Base-by-base conservation (phyloP, 2,888 invertebrate species). In the Ophion ellenae region DNA sequence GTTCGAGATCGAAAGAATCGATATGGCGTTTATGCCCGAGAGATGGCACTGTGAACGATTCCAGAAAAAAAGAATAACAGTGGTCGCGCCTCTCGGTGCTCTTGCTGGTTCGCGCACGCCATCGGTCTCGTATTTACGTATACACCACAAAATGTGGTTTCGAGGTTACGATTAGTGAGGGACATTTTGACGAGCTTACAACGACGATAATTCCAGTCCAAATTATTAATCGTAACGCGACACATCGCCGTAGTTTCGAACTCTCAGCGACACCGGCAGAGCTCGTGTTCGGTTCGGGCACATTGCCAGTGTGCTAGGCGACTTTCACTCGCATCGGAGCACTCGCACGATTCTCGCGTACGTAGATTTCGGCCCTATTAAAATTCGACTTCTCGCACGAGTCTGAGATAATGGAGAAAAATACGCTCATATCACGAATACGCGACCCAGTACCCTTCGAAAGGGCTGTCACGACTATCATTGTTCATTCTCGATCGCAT, bases 231-330 rank as follows among this genome's bases (percentile, higher is more conserved):
- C 36, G 20, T 36, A 69, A 47, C 10, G 64, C 47, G 28, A 40
- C 10, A 40, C 45, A 24, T 61, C 9, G 57, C 36, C 32, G 20
- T 36, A 79, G 70, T 61, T 63, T 53, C 47, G 47, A 77, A 67
- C 71, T 78, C 28, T 71, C 24, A 47, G 71, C 45, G 73, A 67
- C 66, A 47, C 76, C 63, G 71, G 74, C 17, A 45, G n/a, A 28
- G 61, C 59, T 74, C 78, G 53, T 81, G 57, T 74, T 73, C 70
- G n/a, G 14, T 17, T 80, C 20, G 80, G 84, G 76, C 84, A 84
- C 59, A 36, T 70, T 53, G 80, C 80, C 80, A 81, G 76, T 74
- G 73, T 40, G 71, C 11, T 20, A 17, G 20, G 53, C 64, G 45
- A 71, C 63, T 77, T 76, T 73, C 74, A 77, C 73, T 81, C 45